Percentiles rank a stretch among this genome's conserved stretches.
Conservation (phyloP, 2,797 vertebrate species). For the Lates japonicus region DNA sequence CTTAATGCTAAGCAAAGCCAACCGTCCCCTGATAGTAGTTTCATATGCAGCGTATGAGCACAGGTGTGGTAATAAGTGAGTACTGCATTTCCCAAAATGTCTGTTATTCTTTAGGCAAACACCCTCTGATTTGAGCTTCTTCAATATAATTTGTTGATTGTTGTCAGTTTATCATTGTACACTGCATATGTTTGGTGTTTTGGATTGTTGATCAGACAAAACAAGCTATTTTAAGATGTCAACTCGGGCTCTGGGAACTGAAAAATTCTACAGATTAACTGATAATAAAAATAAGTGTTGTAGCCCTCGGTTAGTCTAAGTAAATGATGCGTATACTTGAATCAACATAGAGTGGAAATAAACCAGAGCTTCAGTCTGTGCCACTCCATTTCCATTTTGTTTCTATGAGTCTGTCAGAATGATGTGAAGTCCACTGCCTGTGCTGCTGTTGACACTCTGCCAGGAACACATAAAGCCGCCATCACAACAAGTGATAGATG, state of each 20-base stretch:
- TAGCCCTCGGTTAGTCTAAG: neutral
- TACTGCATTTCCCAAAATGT: conserved; percentile 4
- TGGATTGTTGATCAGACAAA: neutral
- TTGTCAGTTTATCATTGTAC: neutral
- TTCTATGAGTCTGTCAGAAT: conserved; percentile 47
- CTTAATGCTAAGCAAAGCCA: too few species aligned
- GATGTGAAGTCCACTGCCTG: conserved; percentile 53
- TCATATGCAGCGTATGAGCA: too few species aligned
- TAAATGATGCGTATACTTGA: conserved; percentile 26
- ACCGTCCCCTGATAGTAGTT: too few species aligned
- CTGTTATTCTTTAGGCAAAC: neutral
- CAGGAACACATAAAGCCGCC: conserved; percentile 56
- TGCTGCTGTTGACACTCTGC: conserved; percentile 47
- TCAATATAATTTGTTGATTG: neutral
- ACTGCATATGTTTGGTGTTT: neutral
- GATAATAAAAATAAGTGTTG: conserved; percentile 8
- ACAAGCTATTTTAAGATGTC: conserved; percentile 7
- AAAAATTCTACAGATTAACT: conserved; percentile 6
- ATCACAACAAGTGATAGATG: conserved; percentile 62
- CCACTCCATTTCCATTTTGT: conserved; percentile 33
- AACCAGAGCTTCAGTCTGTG: neutral
- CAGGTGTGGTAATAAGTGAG: neutral
- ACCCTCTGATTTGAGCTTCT: neutral
- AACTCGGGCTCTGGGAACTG: conserved; percentile 7
- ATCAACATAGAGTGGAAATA: conserved; percentile 2